Base-by-base conservation (phyloP, 2,888 invertebrate genomes). In the Hyles lineata region DNA sequence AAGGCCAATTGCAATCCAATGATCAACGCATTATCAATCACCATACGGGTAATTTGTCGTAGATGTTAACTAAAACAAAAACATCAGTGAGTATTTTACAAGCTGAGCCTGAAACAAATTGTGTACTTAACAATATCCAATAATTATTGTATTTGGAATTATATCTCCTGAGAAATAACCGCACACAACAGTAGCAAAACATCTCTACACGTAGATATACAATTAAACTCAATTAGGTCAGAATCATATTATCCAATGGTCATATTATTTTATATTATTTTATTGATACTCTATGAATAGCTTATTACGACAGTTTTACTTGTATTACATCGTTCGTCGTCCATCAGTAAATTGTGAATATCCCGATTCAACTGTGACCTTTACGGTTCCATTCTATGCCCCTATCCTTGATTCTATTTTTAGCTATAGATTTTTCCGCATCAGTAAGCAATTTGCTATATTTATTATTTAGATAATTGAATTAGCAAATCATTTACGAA, bases 351-450 rank as follows among this genome's bases (percentile, higher is more conserved):
- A 35, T 35, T 8, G 21, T 35, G 32, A 35, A 21, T 21, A 8
- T 67, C 23, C 23, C 43, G 15, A 43, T 43, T 23, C 15, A 67
- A 67, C 32, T 29, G 19, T 32, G 32, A 62, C 29, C 61, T 32
- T 62, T 32, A 62, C 19, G n/a, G 29, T 19, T 61, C 29, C 19
- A 32, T 29, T 62, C 61, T 62, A 29, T 29, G 29, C 7, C 32
- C 7, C 32, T 67, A 67, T 21, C 43, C 43, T 43, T 43, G 63
- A 67, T 15, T 43, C 43, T 67, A 67, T 43, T 21, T 67, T 43
- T 67, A 67, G 35, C 19, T 5, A 21, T 9, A n/a, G 63, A 63
- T 4, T 67, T 67, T 67, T 67, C 61, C 63, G 43, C 43, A 43
- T 43, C 43, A 67, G 63, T 43, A 67, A 23, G 35, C 35, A 43